Conservation (phyloP, 2,888 invertebrate genomes). For the Disparrhopalites patrizii region DNA sequence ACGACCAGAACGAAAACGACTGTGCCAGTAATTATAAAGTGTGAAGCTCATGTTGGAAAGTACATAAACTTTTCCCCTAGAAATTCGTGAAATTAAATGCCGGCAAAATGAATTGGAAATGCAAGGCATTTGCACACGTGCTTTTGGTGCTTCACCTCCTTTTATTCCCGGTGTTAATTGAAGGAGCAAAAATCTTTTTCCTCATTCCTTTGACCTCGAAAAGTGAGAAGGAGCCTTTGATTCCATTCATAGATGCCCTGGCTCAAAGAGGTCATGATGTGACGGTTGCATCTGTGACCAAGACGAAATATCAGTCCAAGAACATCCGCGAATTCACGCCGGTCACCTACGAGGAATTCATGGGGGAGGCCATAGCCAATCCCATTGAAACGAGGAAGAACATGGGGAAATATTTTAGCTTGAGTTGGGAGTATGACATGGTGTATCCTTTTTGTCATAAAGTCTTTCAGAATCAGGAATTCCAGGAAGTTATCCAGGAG, state of each 20-base stretch:
- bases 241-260: slow-evolving; percentile 54
- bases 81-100: too few species aligned
- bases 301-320: slow-evolving; percentile 52
- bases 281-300: slow-evolving; percentile 55
- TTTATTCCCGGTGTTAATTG: background rate
- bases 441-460: slow-evolving; percentile 21
- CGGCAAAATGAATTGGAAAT: too few species aligned
- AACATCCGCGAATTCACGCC: slow-evolving; percentile 47
- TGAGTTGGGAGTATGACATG: background rate
- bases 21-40: too few species aligned
- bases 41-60: too few species aligned
- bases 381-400: background rate
- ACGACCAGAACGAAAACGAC: too few species aligned
- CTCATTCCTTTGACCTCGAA: slow-evolving; percentile 35
- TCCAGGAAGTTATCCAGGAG: slow-evolving; percentile 17
- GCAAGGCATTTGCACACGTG: too few species aligned
- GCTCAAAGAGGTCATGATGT: slow-evolving; percentile 57
- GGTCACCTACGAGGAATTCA: slow-evolving; percentile 26
- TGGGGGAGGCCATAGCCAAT: background rate
- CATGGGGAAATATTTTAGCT: background rate
- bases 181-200: slow-evolving; percentile 33
- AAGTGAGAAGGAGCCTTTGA: slow-evolving; percentile 33
- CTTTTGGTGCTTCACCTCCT: background rate
- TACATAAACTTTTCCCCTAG: too few species aligned
- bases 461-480: slow-evolving; percentile 26